Evolutionary conservation across 1,140 invertebrate species (phyloP), one percentile per base, ranked within the genome.

Genomic region (Drosophila ficusphila): DNA sequence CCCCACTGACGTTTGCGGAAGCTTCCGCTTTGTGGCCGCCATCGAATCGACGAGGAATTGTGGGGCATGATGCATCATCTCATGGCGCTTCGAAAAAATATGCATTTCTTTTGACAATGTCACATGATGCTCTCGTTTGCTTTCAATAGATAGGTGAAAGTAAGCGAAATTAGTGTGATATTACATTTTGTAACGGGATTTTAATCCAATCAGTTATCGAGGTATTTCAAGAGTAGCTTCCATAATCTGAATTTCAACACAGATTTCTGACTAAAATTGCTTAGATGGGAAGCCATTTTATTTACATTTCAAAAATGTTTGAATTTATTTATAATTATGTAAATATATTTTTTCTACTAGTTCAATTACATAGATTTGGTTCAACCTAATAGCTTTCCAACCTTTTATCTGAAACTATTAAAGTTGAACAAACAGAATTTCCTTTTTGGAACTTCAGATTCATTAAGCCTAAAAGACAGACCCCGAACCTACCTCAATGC

Each of bases 401-500:
- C 34, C 2, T n/a, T n/a, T n/a, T n/a, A n/a, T n/a, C n/a, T n/a
- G n/a, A n/a, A n/a, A n/a, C n/a, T n/a, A n/a, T n/a, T n/a, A n/a
- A n/a, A n/a, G n/a, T n/a, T n/a, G n/a, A n/a, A n/a, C n/a, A n/a
- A n/a, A n/a, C 18, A 9, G 18, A 8, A n/a, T 12, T 57, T 6
- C 9, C 3, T 16, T n/a, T 19, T 27, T 4, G 21, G 2, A 19
- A 39, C 34, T 27, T 8, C 38, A 27, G 14, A 68, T 49, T 34
- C 29, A 19, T 44, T 44, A 23, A 41, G n/a, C n/a, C n/a, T 16
- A 27, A 4, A n/a, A 12, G 7, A 1, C 18, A 31, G 57, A 21
- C 19, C 23, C 23, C 36, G 77, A 88, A 86, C 82, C 82, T 88
- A 88, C 82, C 82, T 88, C 82, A 88, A 88, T 65, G 82, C 47